phyloP scores from a whole-genome alignment of 1,140 invertebrate genomes.

The Oryctes rhinoceros region DNA sequence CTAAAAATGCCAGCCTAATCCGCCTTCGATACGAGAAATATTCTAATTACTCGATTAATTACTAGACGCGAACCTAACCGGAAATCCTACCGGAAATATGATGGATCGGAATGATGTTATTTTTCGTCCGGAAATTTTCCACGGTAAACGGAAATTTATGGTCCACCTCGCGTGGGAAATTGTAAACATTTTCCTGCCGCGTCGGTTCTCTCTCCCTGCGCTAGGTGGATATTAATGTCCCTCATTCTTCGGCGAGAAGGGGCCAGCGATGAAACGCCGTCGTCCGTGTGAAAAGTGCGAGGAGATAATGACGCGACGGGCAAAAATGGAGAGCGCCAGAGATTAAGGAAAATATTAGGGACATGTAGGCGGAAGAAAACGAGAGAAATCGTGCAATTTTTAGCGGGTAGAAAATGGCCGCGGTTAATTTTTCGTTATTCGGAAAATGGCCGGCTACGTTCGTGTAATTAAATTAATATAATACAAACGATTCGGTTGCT shows the following conservation, averaged over 20 bases:
- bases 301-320: not conserved
- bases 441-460: not conserved
- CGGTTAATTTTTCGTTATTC: not conserved
- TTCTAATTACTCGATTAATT: slow-evolving; percentile 6
- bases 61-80: not conserved
- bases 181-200: not conserved
- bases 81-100: not conserved
- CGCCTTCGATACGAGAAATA: not conserved
- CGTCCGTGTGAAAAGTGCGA: not conserved
- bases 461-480: not conserved
- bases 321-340: not conserved
- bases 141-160: slow-evolving; percentile 2
- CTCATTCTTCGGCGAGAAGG: not conserved
- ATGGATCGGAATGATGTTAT: slow-evolving; percentile 11
- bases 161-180: slow-evolving; percentile 16
- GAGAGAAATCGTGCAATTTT: not conserved
- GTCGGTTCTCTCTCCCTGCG: not conserved
- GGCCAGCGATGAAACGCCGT: not conserved
- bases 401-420: not conserved
- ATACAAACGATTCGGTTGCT: not conserved
- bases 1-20: not conserved
- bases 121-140: slow-evolving; percentile 4
- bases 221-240: slow-evolving; percentile 9
- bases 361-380: not conserved
- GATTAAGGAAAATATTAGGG: slow-evolving; percentile 15